A percentile compares a stretch with the other conserved stretches of the same genome.
phyloP scores from a whole-genome alignment of 2,113 vertebrate genomes.

The Piaya cayana region DNA sequence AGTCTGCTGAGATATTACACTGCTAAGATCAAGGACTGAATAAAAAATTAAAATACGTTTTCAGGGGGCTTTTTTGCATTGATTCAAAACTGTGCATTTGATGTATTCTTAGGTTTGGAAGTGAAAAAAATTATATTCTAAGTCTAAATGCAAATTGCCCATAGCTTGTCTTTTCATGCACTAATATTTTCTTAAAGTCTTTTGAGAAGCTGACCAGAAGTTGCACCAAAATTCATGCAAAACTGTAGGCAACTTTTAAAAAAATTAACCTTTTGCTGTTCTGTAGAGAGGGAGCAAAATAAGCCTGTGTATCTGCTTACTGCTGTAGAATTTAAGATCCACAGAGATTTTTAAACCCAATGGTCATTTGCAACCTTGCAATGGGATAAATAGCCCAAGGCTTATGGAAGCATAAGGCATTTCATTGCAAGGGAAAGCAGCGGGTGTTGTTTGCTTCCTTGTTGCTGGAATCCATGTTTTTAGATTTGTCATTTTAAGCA shows the following conservation, averaged over 20 bases:
- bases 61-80: not conserved
- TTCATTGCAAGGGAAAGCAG: not conserved
- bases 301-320: not conserved
- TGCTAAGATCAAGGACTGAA: not conserved
- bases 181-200: not conserved
- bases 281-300: not conserved
- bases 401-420: not conserved
- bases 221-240: not conserved
- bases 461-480: not conserved
- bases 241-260: not conserved
- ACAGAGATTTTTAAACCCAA: not conserved
- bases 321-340: not conserved
- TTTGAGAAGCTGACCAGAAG: not conserved
- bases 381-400: not conserved
- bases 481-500: constrained; percentile 6
- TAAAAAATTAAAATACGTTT: not conserved
- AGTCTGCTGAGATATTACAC: not conserved
- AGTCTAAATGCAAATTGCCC: not conserved
- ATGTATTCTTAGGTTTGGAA: not conserved
- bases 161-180: not conserved
- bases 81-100: not conserved
- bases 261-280: not conserved
- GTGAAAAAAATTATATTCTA: not conserved
- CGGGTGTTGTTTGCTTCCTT: not conserved
- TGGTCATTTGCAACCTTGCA: not conserved